Percentiles rank a stretch among this genome's conserved stretches.
These are phyloP conservation scores for Cydia strobilella DNA, from an alignment of 1,140 invertebrate genomes.

Conservation along the genomic window DNA sequence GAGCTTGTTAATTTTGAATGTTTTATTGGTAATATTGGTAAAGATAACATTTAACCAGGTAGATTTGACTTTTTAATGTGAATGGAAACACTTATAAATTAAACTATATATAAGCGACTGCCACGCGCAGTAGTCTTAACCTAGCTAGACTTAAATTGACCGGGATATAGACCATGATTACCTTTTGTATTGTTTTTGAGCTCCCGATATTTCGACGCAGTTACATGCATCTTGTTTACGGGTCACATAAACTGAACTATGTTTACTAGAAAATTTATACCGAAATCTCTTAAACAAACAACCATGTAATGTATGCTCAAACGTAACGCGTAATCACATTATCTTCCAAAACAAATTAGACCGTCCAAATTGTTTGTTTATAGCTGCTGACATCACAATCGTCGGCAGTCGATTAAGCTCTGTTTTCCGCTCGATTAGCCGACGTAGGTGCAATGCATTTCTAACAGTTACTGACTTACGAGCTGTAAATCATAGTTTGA, in stretches of 20 bases:
- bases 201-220: too few relatives aligned
- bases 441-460: slow-evolving; percentile 23
- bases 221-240: too few relatives aligned
- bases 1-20: slow-evolving; percentile 35
- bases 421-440: slow-evolving; percentile 26
- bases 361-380: slow-evolving; percentile 31
- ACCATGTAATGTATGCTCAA: not conserved
- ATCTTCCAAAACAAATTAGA: slow-evolving; percentile 1
- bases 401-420: slow-evolving; percentile 25
- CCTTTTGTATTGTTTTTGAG: too few relatives aligned
- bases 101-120: too few relatives aligned
- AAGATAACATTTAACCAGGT: not conserved
- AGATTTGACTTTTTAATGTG: not conserved
- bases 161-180: too few relatives aligned
- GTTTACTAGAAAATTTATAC: too few relatives aligned
- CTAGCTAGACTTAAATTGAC: too few relatives aligned
- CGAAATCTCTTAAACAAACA: not conserved
- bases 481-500: not conserved
- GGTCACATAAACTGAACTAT: too few relatives aligned
- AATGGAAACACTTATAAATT: not conserved
- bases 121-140: too few relatives aligned
- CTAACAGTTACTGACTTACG: not conserved
- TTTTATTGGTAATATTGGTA: slow-evolving; percentile 37
- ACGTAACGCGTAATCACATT: not conserved
- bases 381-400: slow-evolving; percentile 23